phyloP scores from a whole-genome alignment of 2,113 vertebrate genomes.

The Cyphomyrus plagiostoma region DNA sequence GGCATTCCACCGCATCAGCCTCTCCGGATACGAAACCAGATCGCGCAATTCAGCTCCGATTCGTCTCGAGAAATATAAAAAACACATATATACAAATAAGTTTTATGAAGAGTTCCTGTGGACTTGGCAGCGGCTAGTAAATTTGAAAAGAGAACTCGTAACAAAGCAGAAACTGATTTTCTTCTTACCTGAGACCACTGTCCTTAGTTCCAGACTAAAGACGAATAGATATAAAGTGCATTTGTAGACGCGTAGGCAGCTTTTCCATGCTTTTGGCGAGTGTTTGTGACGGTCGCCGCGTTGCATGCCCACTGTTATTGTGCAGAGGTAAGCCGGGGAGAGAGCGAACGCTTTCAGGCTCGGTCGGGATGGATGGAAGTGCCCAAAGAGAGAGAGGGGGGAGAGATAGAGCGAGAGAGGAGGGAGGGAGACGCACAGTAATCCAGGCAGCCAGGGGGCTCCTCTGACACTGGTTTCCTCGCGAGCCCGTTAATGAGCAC shows the following conservation, averaged over 20 bases:
- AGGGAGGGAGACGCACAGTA: neutral
- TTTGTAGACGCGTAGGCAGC: constrained; percentile 47
- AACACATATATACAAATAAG: neutral
- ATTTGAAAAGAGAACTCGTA: neutral
- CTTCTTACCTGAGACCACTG: constrained; percentile 52
- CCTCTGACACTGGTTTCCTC: constrained; percentile 17
- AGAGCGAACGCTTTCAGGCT: constrained; percentile 20
- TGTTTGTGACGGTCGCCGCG: constrained; percentile 40
- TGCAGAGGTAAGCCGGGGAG: constrained; percentile 28
- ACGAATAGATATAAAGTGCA: constrained; percentile 72
- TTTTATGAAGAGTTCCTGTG: neutral
- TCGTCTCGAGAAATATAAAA: constrained; percentile 23
- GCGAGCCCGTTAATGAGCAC: constrained; percentile 45
- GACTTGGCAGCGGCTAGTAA: neutral
- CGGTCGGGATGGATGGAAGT: constrained; percentile 33
- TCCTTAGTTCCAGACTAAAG: constrained; percentile 55
- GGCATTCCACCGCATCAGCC: constrained; percentile 50
- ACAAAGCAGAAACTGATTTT: constrained; percentile 15
- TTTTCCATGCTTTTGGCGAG: constrained; percentile 46
- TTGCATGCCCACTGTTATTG: constrained; percentile 52
- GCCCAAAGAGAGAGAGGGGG: constrained; percentile 18
- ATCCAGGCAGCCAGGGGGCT: neutral
- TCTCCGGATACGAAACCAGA: constrained; percentile 25
- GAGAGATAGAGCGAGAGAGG: constrained; percentile 12
- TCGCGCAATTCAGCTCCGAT: constrained; percentile 1